Conservation (phyloP, 2,797 vertebrate genomes). For the Linurgus olivaceus region DNA sequence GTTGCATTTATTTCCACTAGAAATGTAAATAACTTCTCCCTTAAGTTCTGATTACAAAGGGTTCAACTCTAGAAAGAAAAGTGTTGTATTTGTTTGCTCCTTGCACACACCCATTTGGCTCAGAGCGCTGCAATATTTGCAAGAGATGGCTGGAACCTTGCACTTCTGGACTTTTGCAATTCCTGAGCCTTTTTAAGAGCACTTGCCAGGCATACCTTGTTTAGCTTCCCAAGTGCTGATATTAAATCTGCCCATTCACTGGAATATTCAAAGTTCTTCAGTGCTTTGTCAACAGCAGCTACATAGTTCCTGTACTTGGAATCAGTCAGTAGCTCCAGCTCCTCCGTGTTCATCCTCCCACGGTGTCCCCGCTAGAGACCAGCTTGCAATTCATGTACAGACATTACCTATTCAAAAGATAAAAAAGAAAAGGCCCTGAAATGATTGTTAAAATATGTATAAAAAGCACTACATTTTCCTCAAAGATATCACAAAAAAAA, state of each 20-base stretch:
- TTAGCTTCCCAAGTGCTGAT: constrained; percentile 96
- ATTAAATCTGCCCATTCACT: constrained; percentile 99
- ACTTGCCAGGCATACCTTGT: constrained; percentile 84
- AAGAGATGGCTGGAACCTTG: not conserved
- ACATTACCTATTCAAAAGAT: constrained; percentile 79
- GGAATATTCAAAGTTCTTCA: constrained; percentile 99
- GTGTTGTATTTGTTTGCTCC: not conserved
- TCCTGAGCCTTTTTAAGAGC: not conserved
- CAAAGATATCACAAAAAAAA: not conserved
- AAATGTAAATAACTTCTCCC: not conserved
- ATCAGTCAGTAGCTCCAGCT: constrained; percentile 95
- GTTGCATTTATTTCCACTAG: not conserved
- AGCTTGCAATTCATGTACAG: constrained; percentile 79
- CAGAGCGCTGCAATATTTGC: not conserved
- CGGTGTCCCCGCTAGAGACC: constrained; percentile 78
- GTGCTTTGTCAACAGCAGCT: constrained; percentile 96
- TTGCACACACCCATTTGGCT: not conserved
- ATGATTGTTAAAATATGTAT: not conserved
- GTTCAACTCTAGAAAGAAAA: not conserved
- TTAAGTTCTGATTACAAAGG: not conserved
- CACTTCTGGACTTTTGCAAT: not conserved
- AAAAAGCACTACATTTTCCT: not conserved
- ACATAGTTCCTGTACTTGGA: constrained; percentile 99
- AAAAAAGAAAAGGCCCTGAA: not conserved
- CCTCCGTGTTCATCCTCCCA: constrained; percentile 98